Base-by-base conservation (phyloP, 2,888 invertebrate genomes). In the Neoascia interrupta region DNA sequence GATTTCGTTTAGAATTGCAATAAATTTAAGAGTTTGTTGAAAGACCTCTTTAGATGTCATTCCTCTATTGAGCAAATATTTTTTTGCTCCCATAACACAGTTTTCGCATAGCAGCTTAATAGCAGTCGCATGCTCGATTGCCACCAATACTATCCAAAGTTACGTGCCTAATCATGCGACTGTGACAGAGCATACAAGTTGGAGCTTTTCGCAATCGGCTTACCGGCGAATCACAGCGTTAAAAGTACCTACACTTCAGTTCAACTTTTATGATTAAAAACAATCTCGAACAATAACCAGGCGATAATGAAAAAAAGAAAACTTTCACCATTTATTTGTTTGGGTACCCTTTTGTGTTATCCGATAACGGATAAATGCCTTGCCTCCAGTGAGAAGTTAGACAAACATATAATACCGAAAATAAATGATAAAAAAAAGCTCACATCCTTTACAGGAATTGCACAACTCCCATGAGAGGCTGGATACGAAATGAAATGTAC, bases 231-330 rank as follows among this genome's bases (percentile, higher is more conserved):
- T 47, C 5, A 19, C 8, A 15, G 15, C 1, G n/a, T n/a, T n/a
- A n/a, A n/a, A n/a, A 16, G 2, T 6, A n/a, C 1, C 34, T 15
- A 21, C 8, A 36, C 8, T n/a, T 31, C 10, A 18, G 10, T 13
- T 37, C 36, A 49, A 49, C 26, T 61, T 61, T 49, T 49, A 39
- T 49, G 61, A 47, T 61, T 61, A 26, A 61, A 61, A 60, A 47
- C 16, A 61, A 43, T 47, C 47, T 47, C 13, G 15, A 11, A 16
- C 34, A 16, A 11, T 16, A 51, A 21, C 36, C 36, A 36, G 8
- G n/a, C 16, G 26, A 26, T n/a, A 58, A 26, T 16, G 16, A 45
- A 18, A 11, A 18, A 1, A n/a, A n/a, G n/a, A n/a, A 45, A 43
- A 58, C 21, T 15, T 34, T 45, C 13, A 1, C 45, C 58, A 53